Base-by-base conservation (phyloP, 2,797 vertebrate species). In the Lutjanus campechanus region DNA sequence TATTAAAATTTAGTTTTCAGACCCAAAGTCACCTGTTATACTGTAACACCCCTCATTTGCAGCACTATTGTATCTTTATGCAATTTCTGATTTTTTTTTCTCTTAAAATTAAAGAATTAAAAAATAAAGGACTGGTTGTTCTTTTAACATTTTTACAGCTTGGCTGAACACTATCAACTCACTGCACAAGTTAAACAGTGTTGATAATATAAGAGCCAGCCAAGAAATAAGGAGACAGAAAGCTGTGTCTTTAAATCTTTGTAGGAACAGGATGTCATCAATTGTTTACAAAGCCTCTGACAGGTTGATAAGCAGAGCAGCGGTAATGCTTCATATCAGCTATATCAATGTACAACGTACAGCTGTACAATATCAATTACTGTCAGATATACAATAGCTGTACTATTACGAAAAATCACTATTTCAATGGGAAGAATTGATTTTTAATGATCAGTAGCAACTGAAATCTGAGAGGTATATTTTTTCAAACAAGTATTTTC, bases 281-380 rank as follows among this genome's bases (percentile, higher is more conserved):
- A 16, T 59, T 81, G 74, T 82, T 76, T 69, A 29, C 47, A 69
- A 81, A 67, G 47, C 56, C 56, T 76, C 11, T 78, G 69, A 84
- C 73, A 73, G 73, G 70, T 84, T 81, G 78, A 83, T 86, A 76
- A 87, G 69, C 20, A 69, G 53, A 68, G 53, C 76, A 63, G 76
- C 76, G 25, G 56, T 15, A 54, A 75, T 67, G 60, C 44, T 72
- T 74, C 59, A 64, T 43, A 68, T 75, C 56, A 43, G 22, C 44
- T 70, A 7, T 51, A 49, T 58, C 64, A 36, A 36, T 36, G 29
- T 36, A 36, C 29, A 36, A 36, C 5, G 29, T 36, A 36, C 29
- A 36, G 29, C 29, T 36, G 29, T 60, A 56, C 53, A 49, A 25
- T 54, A 64, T 60, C 19, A 78, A 13, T 63, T 65, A 76, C 36